A percentile compares a stretch with the other conserved stretches of the same genome.
These are phyloP conservation scores for Erpornis zantholeuca DNA, from an alignment of 2,113 vertebrate species.

Conservation along the genomic window DNA sequence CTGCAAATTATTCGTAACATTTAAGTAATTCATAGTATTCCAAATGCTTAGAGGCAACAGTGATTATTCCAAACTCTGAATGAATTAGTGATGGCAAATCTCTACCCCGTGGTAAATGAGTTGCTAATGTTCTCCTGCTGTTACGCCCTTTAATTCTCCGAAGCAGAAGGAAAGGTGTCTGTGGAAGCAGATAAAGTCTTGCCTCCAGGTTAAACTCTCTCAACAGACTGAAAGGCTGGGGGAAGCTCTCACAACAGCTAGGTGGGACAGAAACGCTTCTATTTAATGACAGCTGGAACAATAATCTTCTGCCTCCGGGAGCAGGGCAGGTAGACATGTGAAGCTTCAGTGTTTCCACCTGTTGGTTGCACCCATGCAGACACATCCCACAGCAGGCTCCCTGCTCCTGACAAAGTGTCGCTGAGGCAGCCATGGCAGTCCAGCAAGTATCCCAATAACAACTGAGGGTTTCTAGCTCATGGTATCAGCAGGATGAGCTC, in stretches of 20 bases:
- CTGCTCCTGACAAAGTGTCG: neutral
- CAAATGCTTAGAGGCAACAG: neutral
- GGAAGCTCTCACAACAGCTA: neutral
- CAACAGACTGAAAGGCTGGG: neutral
- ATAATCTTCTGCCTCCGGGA: neutral
- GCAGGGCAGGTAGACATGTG: neutral
- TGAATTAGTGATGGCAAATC: neutral
- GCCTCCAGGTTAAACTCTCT: neutral
- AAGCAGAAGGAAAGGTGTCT: neutral
- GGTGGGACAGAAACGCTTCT: neutral
- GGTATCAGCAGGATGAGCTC: neutral
- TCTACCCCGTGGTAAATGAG: neutral
- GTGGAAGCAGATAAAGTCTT: neutral
- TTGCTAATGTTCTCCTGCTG: constrained; percentile 3
- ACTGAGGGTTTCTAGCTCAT: neutral
- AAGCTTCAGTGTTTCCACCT: neutral
- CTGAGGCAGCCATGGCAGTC: neutral
- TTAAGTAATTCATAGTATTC: constrained; percentile 23
- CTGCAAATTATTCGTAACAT: neutral
- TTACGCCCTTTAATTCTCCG: neutral
- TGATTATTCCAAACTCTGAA: neutral
- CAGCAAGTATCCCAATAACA: neutral
- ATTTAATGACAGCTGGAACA: neutral
- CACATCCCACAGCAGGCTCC: neutral
- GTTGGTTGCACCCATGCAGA: accelerated